These are phyloP conservation scores for Arnoldichthys spilopterus DNA, from an alignment of 2,797 vertebrate species.

Conservation along the genomic window DNA sequence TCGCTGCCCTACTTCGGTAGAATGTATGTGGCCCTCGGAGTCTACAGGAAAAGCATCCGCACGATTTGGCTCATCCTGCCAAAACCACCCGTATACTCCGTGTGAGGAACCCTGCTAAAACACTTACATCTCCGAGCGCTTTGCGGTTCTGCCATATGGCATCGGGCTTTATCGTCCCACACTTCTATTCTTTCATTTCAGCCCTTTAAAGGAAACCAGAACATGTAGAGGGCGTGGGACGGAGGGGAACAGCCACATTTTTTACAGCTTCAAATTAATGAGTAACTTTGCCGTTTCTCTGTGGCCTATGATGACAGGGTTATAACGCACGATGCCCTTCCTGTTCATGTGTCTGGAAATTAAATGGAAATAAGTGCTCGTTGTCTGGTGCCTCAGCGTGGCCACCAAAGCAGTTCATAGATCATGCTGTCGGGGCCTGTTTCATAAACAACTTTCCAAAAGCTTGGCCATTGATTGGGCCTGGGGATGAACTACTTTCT, in stretches of 20 bases:
- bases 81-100: conserved; percentile 62
- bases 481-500: conserved; percentile 75
- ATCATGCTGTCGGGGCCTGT: conserved; percentile 60
- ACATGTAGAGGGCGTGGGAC: conserved; percentile 56
- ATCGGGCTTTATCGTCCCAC: conserved; percentile 65
- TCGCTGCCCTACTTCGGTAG: conserved; percentile 63
- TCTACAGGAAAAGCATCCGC: conserved; percentile 58
- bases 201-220: conserved; percentile 56
- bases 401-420: conserved; percentile 61
- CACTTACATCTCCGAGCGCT: conserved; percentile 47
- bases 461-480: conserved; percentile 76
- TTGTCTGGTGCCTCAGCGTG: conserved; percentile 58
- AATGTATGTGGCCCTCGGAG: conserved; percentile 56
- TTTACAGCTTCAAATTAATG: conserved; percentile 53
- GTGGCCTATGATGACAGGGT: conserved; percentile 57
- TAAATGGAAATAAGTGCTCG: conserved; percentile 61
- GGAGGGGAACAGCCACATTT: conserved; percentile 55
- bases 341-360: conserved; percentile 64
- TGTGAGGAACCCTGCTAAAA: conserved; percentile 66
- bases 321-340: conserved; percentile 61
- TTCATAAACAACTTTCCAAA: conserved; percentile 73
- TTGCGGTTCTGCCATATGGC: conserved; percentile 49
- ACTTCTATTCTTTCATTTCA: conserved; percentile 61
- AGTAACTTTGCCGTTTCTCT: conserved; percentile 56
- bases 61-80: conserved; percentile 61